Evolutionary conservation across 2,797 vertebrate species (phyloP).

Genomic region (Rhynchotus rufescens): DNA sequence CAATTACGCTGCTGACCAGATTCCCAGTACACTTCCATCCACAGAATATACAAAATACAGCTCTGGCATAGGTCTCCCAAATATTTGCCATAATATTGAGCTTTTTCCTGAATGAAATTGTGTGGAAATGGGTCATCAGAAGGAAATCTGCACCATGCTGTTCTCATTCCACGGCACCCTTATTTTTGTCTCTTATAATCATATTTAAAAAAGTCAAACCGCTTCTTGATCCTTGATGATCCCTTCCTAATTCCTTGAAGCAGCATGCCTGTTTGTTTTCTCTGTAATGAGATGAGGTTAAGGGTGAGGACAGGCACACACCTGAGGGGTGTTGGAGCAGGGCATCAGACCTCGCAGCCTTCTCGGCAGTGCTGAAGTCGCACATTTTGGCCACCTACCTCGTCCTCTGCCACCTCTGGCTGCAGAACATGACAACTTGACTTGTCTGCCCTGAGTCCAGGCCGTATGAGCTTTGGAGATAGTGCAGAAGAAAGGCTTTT

Average conservation of each 20-base stretch:
- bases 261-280: background rate
- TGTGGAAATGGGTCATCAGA: background rate
- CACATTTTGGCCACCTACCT: background rate
- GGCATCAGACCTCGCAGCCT: background rate
- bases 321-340: background rate
- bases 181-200: background rate
- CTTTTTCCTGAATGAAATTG: slow-evolving; percentile 37
- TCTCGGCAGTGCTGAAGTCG: background rate
- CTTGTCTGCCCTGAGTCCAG: background rate
- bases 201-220: background rate
- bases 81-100: slow-evolving; percentile 63
- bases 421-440: background rate
- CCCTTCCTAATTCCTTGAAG: background rate
- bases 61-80: slow-evolving; percentile 50
- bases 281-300: background rate
- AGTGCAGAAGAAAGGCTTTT: background rate
- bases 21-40: slow-evolving; percentile 63
- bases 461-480: background rate
- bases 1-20: slow-evolving; percentile 71
- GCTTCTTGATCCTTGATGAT: background rate
- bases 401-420: background rate
- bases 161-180: background rate
- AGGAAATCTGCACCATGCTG: background rate
- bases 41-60: slow-evolving; percentile 55
- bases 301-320: background rate